A percentile compares a stretch with the other conserved stretches of the same genome.
Evolutionary conservation across 2,113 vertebrate species (phyloP).

Genomic region (Oceanodroma tethys): DNA sequence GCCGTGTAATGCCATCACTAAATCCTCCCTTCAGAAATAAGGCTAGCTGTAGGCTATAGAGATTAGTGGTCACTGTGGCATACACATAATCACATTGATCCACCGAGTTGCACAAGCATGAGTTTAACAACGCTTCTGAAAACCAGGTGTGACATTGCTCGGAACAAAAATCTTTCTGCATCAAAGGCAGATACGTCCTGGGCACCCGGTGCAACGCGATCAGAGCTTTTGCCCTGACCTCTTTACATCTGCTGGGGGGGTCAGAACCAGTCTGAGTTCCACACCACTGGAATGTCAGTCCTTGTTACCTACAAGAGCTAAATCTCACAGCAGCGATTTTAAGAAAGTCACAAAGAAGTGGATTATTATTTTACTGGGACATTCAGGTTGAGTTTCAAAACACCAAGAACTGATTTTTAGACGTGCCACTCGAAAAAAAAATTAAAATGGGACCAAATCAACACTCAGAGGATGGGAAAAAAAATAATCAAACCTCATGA

Average conservation of each 20-base stretch:
- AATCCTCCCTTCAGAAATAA: background rate
- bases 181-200: background rate
- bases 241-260: background rate
- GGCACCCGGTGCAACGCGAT: background rate
- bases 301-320: background rate
- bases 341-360: background rate
- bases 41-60: background rate
- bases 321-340: background rate
- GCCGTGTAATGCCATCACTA: background rate
- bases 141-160: background rate
- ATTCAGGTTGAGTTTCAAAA: background rate
- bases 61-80: background rate
- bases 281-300: background rate
- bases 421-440: rapidly evolving
- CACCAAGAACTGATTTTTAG: background rate
- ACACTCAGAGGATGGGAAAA: background rate
- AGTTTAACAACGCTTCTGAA: background rate
- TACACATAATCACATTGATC: background rate
- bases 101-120: rapidly evolving
- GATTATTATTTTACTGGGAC: background rate
- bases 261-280: background rate
- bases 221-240: background rate
- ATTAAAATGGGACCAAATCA: background rate
- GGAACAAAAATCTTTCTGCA: background rate
- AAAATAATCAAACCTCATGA: background rate